Percentiles rank a stretch among this genome's conserved stretches.
Conservation (phyloP, 2,797 vertebrate genomes). For the Sebastes oblongus region DNA sequence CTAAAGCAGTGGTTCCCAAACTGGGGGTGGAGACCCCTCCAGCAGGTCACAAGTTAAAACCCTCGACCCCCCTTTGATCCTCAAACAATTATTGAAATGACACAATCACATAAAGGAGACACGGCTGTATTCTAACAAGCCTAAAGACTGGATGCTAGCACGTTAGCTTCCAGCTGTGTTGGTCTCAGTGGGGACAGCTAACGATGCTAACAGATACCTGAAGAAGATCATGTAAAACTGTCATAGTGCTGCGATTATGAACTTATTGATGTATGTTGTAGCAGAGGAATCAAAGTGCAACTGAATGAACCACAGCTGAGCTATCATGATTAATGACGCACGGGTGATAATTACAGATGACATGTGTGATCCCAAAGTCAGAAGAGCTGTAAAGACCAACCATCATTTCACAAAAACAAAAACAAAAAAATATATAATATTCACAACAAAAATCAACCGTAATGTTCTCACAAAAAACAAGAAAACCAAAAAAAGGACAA, state of each 20-base stretch:
- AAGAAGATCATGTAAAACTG: neutral
- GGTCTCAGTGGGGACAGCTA: neutral
- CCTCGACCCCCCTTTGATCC: neutral
- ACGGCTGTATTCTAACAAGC: neutral
- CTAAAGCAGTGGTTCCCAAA: neutral
- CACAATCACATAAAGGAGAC: neutral
- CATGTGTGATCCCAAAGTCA: neutral
- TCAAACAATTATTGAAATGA: neutral
- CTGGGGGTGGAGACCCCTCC: neutral
- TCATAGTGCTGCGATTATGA: neutral
- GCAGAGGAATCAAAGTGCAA: conserved; percentile 14
- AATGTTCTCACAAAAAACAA: neutral
- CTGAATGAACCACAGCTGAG: neutral
- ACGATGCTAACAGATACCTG: neutral
- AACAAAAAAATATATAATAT: neutral
- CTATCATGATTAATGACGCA: neutral
- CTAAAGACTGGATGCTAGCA: neutral
- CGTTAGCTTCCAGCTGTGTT: neutral
- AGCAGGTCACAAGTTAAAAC: neutral
- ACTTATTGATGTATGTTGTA: neutral
- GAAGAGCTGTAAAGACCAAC: neutral
- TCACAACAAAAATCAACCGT: conserved; percentile 17
- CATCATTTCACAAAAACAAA: neutral
- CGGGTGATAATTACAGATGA: neutral
- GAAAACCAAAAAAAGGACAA: neutral